Conservation (phyloP, 2,113 vertebrate species). For the Stercorarius parasiticus region DNA sequence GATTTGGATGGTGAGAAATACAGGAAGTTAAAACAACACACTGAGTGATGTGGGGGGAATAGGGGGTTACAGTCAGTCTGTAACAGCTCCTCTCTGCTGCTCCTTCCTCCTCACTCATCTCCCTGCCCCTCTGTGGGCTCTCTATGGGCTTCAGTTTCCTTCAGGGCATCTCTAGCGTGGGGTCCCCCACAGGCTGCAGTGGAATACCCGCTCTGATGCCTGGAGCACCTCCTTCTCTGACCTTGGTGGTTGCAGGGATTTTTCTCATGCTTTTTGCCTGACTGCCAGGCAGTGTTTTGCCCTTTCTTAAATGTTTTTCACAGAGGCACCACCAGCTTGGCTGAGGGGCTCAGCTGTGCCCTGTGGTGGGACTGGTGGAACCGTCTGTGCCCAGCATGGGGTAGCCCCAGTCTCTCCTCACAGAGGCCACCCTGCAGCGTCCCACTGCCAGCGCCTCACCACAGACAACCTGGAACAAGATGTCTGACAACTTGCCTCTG, state of each 20-base stretch:
- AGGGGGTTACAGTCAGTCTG: background rate
- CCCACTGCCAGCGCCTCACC: background rate
- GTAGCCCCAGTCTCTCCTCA: background rate
- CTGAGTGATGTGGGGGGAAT: background rate
- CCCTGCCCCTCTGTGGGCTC: background rate
- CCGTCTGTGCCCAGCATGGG: fast-evolving
- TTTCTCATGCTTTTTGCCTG: background rate
- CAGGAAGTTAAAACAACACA: background rate
- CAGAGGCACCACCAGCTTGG: too few relatives aligned
- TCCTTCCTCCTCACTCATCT: background rate
- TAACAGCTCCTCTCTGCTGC: background rate
- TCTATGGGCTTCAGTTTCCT: background rate
- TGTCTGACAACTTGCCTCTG: background rate
- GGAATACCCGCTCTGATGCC: background rate
- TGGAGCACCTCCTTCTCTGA: background rate
- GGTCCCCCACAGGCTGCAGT: background rate
- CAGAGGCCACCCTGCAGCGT: background rate
- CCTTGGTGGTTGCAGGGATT: background rate
- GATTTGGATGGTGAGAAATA: background rate
- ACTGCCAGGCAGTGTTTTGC: background rate
- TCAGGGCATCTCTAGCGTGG: background rate
- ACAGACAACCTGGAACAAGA: background rate
- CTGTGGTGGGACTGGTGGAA: background rate
- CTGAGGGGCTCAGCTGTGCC: background rate
- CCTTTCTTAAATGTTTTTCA: background rate